Evolutionary conservation across 2,797 vertebrate species (phyloP).

Genomic region (Sebastiscus albofasciatus): DNA sequence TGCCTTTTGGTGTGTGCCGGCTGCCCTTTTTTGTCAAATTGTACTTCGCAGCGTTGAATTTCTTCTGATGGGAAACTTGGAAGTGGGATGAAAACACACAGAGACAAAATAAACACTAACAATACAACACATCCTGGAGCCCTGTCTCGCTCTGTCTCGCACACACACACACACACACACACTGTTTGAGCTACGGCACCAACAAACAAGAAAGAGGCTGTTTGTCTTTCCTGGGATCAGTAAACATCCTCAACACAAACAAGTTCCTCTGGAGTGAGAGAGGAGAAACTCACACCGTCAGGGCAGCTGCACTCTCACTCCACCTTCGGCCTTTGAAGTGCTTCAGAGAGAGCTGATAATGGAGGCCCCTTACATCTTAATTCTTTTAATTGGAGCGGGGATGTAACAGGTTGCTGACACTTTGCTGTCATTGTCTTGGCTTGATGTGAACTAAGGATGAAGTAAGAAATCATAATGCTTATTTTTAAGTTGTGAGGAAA

Average conservation of each 20-base stretch:
- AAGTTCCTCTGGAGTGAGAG: constrained; percentile 77
- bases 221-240: constrained; percentile 87
- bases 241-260: constrained; percentile 88
- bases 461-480: not conserved
- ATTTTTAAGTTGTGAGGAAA: not conserved
- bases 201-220: constrained; percentile 78
- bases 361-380: constrained; percentile 77
- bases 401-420: constrained; percentile 66
- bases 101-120: constrained; percentile 67
- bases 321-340: constrained; percentile 79
- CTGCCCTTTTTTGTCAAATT: not conserved
- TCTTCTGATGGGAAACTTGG: constrained; percentile 57
- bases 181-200: constrained; percentile 75
- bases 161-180: constrained; percentile 36
- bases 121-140: constrained; percentile 70
- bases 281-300: constrained; percentile 82
- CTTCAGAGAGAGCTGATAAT: constrained; percentile 80
- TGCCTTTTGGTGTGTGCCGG: not conserved
- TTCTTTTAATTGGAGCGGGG: constrained; percentile 78
- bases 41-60: constrained; percentile 29
- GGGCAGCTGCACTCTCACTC: constrained; percentile 86
- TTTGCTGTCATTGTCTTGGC: constrained; percentile 30
- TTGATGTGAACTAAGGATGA: constrained; percentile 19
- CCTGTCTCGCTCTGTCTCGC: constrained; percentile 9
- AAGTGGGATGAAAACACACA: constrained; percentile 50